A percentile compares a stretch with the other conserved stretches of the same genome.
phyloP scores from a whole-genome alignment of 1,140 invertebrate species.

The Cotesia typhae region DNA sequence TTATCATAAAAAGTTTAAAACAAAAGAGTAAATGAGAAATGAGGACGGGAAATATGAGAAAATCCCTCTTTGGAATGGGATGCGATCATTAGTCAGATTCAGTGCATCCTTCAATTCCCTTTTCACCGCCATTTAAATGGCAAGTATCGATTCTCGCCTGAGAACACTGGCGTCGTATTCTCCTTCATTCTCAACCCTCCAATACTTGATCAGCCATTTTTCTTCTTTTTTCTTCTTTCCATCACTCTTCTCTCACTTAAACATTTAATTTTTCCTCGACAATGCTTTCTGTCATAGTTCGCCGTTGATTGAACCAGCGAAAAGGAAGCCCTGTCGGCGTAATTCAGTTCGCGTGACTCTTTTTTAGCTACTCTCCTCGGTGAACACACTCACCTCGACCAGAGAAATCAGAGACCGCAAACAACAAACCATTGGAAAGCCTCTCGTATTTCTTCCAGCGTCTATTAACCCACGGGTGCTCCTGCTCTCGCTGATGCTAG shows the following conservation, averaged over 20 bases:
- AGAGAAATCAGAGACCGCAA: conserved; percentile 26
- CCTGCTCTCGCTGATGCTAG: too few relatives aligned
- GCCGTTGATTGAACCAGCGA: conserved; percentile 6
- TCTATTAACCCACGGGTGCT: too few relatives aligned
- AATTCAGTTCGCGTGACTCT: conserved; percentile 30
- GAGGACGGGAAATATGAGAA: conserved; percentile 20
- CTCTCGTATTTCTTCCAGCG: not conserved
- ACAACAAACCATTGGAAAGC: conserved; percentile 13
- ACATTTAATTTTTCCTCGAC: not conserved
- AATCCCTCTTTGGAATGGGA: not conserved
- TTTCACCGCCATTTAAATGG: conserved; percentile 51
- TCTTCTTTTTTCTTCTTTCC: conserved; percentile 10
- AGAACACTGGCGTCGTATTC: conserved; percentile 35
- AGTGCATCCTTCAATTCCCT: conserved; percentile 30
- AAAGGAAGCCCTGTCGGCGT: conserved; percentile 18
- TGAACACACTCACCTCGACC: conserved; percentile 18
- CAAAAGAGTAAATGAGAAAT: conserved; percentile 9
- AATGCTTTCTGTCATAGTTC: not conserved
- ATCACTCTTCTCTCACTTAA: conserved; percentile 12
- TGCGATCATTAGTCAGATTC: conserved; percentile 9
- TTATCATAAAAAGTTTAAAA: not conserved
- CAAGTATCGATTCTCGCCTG: conserved; percentile 51
- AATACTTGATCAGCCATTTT: conserved; percentile 29
- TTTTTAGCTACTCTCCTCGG: conserved; percentile 8
- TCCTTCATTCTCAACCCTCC: conserved; percentile 11